Percentiles rank a stretch among this genome's conserved stretches.
Evolutionary conservation across 1,140 invertebrate genomes (phyloP).

Genomic region (Dreissena rostriformis): DNA sequence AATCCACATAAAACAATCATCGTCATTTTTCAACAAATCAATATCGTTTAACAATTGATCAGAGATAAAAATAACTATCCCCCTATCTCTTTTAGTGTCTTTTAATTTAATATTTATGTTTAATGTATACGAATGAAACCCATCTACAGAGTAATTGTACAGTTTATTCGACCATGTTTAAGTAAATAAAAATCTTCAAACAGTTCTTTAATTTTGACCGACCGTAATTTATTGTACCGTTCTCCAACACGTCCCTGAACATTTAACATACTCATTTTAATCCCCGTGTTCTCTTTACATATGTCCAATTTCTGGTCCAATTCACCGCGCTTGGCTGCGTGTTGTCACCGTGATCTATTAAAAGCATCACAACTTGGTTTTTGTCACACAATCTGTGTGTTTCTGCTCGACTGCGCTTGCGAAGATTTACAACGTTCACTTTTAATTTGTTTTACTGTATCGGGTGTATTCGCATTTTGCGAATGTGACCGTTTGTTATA

Average conservation of each 20-base stretch:
- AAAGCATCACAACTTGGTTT: too few relatives aligned
- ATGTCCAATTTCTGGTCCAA: background rate
- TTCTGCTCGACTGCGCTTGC: too few relatives aligned
- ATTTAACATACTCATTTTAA: background rate
- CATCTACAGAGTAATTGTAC: background rate
- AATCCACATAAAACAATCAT: constrained; percentile 5
- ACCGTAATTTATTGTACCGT: background rate
- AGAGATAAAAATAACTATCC: constrained; percentile 12
- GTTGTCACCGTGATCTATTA: too few relatives aligned
- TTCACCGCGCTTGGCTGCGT: too few relatives aligned
- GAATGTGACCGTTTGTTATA: too few relatives aligned
- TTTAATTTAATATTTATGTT: background rate
- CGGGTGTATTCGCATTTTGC: too few relatives aligned
- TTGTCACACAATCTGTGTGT: too few relatives aligned
- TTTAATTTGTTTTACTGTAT: too few relatives aligned
- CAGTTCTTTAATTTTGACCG: background rate
- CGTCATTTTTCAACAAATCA: constrained; percentile 11
- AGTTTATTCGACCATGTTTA: background rate
- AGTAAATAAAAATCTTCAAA: background rate
- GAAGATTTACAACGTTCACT: too few relatives aligned
- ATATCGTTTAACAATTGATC: constrained; percentile 2
- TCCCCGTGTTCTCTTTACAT: background rate
- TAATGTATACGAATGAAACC: background rate
- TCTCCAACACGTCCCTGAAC: background rate
- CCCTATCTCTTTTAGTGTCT: constrained; percentile 14